Percentiles rank a stretch among this genome's conserved stretches.
Conservation (phyloP, 2,797 vertebrate genomes). For the Rhinogobio ventralis region DNA sequence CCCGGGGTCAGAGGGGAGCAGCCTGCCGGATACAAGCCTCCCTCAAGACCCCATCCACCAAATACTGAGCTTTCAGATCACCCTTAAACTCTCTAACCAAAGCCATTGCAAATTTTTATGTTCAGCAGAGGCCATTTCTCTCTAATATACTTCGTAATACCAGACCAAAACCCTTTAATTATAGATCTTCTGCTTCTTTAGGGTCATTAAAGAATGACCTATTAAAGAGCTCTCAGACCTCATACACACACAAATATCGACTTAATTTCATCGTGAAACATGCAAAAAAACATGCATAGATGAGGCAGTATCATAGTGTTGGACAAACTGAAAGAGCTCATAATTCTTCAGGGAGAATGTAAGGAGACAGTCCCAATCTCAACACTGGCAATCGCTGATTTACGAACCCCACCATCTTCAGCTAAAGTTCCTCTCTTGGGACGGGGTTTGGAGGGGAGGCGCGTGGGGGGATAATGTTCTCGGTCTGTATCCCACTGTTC, state of each 20-base stretch:
- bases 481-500: slow-evolving; percentile 36
- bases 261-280: neutral
- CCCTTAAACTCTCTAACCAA: neutral
- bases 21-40: slow-evolving; percentile 56
- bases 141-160: neutral
- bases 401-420: slow-evolving; percentile 45
- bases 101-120: neutral
- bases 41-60: slow-evolving; percentile 30
- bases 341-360: slow-evolving; percentile 46
- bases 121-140: neutral
- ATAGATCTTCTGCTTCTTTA: neutral
- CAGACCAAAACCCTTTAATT: neutral
- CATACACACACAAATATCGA: neutral
- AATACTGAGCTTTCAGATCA: slow-evolving; percentile 10
- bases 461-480: slow-evolving; percentile 62
- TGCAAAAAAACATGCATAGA: slow-evolving; percentile 25
- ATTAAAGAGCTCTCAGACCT: neutral
- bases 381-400: slow-evolving; percentile 52
- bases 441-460: slow-evolving; percentile 27
- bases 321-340: slow-evolving; percentile 16
- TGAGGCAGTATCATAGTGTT: slow-evolving; percentile 13
- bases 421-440: slow-evolving; percentile 32
- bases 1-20: slow-evolving; percentile 61
- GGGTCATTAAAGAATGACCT: neutral
- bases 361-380: slow-evolving; percentile 41